Evolutionary conservation across 2,797 vertebrate species (phyloP), one percentile per base, ranked within the genome.

Genomic region (Margarornis squamiger): DNA sequence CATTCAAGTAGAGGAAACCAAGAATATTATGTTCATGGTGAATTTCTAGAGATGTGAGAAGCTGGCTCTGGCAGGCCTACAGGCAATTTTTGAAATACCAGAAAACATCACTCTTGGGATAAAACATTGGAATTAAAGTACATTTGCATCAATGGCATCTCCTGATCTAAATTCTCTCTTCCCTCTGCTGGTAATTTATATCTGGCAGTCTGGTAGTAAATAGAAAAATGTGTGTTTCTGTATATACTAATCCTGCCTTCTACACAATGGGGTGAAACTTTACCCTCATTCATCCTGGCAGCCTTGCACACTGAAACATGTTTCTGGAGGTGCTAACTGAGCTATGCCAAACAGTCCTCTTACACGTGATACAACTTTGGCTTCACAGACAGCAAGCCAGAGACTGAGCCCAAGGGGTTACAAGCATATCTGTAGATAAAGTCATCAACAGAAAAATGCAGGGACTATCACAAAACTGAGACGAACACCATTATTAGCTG

Each of bases 81-180:
- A 78, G n/a, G 34, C 38, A 88, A 43, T n/a, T 66, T 93, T 85
- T 34, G 70, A 94, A 91, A 79, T 57, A 79, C 32, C 59, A 89
- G 48, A 23, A 87, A 89, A 82, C 45, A 87, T 26, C 23, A 45
- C 63, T 78, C 58, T 62, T 55, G 38, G 30, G 32, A 90, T 72
- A 61, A 90, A 91, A 92, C 88, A 12, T 24, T 86, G n/a, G 52
- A 93, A 65, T 68, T 73, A 68, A 94, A 95, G 84, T 43, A 63
- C 10, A 11, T 73, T 84, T 88, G n/a, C 23, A 83, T 78, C 83
- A 93, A 7, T 29, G 59, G 26, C 91, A 29, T 41, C 1, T 3
- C 29, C 51, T 32, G 12, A 59, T 62, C 24, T 90, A 90, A 94
- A 93, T 39, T 71, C 73, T 78, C 26, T 90, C 34, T 74, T 90